These are phyloP conservation scores for Pristionchus japonicus DNA, from an alignment of 2,888 invertebrate genomes.

Conservation along the genomic window DNA sequence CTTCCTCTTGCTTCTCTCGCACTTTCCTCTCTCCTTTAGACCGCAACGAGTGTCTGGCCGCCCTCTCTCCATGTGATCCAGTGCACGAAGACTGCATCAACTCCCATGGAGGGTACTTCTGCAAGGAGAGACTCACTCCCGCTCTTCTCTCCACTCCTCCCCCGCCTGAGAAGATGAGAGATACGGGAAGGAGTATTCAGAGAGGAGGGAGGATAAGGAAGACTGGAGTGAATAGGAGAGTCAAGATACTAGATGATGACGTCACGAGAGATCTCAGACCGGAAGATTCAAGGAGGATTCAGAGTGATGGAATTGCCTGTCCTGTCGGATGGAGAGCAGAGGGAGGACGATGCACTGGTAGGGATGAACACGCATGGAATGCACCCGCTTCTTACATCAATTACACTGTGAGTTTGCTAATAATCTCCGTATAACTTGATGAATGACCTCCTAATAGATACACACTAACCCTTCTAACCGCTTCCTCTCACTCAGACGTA, in stretches of 20 bases:
- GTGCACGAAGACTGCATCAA: slow-evolving; percentile 48
- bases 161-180: slow-evolving; percentile 45
- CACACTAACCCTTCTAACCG: background rate
- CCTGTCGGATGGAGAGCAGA: slow-evolving; percentile 40
- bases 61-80: slow-evolving; percentile 44
- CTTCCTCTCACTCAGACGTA: slow-evolving; percentile 63
- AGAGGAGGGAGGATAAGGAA: background rate
- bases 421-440: background rate
- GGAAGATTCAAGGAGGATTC: background rate
- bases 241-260: slow-evolving; percentile 40
- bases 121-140: background rate
- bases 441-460: background rate
- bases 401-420: background rate
- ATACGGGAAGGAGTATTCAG: background rate
- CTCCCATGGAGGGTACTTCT: slow-evolving; percentile 48
- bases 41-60: slow-evolving; percentile 54
- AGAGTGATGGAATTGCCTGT: slow-evolving; percentile 38
- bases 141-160: background rate
- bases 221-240: background rate
- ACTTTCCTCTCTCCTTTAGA: slow-evolving; percentile 55
- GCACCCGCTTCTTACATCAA: background rate
- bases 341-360: slow-evolving; percentile 27
- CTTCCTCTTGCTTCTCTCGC: background rate
- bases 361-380: background rate
- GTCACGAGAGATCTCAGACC: slow-evolving; percentile 37